These are phyloP conservation scores for Gymnothorax javanicus DNA, from an alignment of 2,797 vertebrate genomes.

Conservation along the genomic window DNA sequence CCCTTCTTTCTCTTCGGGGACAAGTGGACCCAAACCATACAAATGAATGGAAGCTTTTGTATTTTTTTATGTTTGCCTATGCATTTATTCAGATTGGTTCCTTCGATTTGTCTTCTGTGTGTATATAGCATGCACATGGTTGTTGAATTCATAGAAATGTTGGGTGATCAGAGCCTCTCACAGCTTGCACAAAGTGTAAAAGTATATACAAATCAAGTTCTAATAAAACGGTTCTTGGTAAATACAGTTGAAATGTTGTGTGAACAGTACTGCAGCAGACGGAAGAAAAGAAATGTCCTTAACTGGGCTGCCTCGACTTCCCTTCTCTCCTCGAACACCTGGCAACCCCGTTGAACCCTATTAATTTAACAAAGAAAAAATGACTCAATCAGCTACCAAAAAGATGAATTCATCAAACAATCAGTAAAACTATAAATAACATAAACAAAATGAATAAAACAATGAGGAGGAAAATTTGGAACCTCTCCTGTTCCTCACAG, in stretches of 20 bases:
- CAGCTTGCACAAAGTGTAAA: too few species aligned
- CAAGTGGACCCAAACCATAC: too few species aligned
- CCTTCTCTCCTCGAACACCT: conserved; percentile 71
- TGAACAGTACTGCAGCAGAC: neutral
- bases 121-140: neutral
- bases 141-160: neutral
- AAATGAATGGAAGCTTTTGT: too few species aligned
- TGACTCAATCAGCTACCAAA: neutral
- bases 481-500: too few species aligned
- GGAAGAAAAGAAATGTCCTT: conserved; percentile 36
- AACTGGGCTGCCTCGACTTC: conserved; percentile 73
- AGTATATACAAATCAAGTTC: neutral
- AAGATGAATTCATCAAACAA: neutral
- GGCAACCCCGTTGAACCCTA: conserved; percentile 72
- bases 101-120: neutral
- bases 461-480: too few species aligned
- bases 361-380: conserved; percentile 29
- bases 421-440: neutral
- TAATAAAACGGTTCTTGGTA: neutral
- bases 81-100: too few species aligned
- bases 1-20: too few species aligned
- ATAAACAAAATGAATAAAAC: neutral
- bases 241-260: neutral
- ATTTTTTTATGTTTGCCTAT: too few species aligned
- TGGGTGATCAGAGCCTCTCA: neutral